phyloP scores from a whole-genome alignment of 2,888 invertebrate genomes.

The Steromphala cineraria region DNA sequence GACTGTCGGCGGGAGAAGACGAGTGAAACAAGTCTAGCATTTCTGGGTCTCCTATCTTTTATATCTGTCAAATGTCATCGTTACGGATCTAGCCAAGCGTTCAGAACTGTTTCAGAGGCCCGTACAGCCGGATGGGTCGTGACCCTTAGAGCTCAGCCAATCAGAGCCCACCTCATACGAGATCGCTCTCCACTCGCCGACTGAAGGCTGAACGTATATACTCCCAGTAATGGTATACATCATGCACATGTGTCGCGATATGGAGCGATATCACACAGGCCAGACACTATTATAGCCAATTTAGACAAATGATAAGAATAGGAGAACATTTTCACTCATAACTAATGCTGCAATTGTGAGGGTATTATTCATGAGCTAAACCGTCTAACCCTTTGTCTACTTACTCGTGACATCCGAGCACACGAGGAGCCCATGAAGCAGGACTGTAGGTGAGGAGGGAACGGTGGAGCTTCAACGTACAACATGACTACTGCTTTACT shows the following conservation, averaged over 20 bases:
- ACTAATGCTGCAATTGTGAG: no score
- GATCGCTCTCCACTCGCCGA: background rate
- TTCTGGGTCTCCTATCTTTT: background rate
- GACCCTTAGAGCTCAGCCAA: background rate
- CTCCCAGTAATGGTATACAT: no score
- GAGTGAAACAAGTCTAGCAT: background rate
- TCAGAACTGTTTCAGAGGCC: background rate
- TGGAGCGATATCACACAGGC: no score
- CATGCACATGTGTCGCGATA: no score
- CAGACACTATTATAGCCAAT: no score
- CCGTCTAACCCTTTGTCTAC: background rate
- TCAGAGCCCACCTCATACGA: background rate
- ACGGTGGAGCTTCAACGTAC: background rate
- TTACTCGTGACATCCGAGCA: constrained; percentile 5
- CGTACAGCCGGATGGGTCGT: background rate
- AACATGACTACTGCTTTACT: background rate
- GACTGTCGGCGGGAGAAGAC: background rate
- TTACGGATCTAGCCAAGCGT: constrained; percentile 15
- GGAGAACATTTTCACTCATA: no score
- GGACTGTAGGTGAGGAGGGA: background rate
- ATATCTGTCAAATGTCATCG: constrained; percentile 21
- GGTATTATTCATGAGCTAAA: background rate
- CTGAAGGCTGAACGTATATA: no score
- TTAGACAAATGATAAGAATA: no score
- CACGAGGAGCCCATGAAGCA: background rate